Conservation (phyloP, 2,888 invertebrate species). For the Brachyptera risi region DNA sequence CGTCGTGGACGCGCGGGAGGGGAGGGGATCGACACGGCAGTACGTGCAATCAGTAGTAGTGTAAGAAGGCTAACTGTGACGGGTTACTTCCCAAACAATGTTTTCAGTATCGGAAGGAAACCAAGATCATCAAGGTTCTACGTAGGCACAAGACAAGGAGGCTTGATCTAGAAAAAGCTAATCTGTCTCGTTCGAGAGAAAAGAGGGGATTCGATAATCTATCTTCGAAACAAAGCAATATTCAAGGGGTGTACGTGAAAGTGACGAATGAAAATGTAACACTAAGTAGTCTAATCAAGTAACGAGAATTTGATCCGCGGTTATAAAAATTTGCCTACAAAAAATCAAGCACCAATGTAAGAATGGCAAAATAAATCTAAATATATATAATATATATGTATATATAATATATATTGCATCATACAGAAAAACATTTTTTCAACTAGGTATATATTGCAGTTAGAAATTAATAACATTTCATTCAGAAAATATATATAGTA, state of each 20-base stretch:
- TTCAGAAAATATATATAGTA: conserved; percentile 33
- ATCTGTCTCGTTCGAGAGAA: too few relatives aligned
- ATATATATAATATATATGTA: too few relatives aligned
- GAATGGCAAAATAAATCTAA: conserved; percentile 33
- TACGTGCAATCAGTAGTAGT: not conserved
- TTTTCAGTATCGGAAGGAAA: too few relatives aligned
- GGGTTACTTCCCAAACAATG: too few relatives aligned
- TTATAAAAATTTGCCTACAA: conserved; percentile 30
- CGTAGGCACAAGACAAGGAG: too few relatives aligned
- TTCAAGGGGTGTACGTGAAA: too few relatives aligned
- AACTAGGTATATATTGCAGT: conserved; percentile 23
- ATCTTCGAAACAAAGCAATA: too few relatives aligned
- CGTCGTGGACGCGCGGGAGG: not conserved
- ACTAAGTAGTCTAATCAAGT: conserved; percentile 20
- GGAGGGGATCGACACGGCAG: not conserved
- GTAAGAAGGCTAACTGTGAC: conserved; percentile 18
- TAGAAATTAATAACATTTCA: conserved; percentile 31
- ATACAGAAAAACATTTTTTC: conserved; percentile 6
- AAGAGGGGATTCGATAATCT: too few relatives aligned
- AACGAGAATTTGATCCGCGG: conserved; percentile 21
- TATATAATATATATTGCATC: conserved; percentile 31
- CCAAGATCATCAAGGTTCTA: too few relatives aligned
- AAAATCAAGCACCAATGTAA: conserved; percentile 32
- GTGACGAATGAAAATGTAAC: too few relatives aligned
- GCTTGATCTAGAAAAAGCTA: too few relatives aligned